Evolutionary conservation across 2,797 vertebrate genomes (phyloP), one percentile per base, ranked within the genome.

Genomic region (Gobio occitaniae): DNA sequence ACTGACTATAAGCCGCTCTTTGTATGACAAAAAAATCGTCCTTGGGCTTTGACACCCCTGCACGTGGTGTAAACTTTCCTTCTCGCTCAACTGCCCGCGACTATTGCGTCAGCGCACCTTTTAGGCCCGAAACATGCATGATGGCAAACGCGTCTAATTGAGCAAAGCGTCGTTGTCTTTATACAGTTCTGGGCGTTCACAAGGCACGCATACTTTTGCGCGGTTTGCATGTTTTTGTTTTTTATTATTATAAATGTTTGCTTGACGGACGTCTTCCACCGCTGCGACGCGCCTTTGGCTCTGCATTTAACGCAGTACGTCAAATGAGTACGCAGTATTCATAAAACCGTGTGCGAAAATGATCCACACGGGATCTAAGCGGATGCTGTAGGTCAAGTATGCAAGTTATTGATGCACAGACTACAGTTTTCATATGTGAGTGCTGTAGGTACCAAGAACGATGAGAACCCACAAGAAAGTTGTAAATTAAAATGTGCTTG

Each of bases 21-120:
- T 47, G 10, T 48, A 48, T 10, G 0, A 25, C 25, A 25, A 25
- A 25, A 25, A 25, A 25, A 25, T 25, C 25, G 25, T 25, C 65
- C 25, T 2, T 4, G 3, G 17, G 29, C 25, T 71, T 25, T 65
- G 66, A 61, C 38, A 29, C 65, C 47, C 5, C 65, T n/a, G 4
- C 63, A 78, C 76, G 41, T 72, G 76, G 76, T 79, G 54, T 50
- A 48, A 79, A 72, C 76, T 72, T 44, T 41, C 54, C 41, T 19
- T 52, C 17, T 84, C 16, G 12, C 76, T 71, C 15, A 65, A 65
- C 21, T 50, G 25, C 9, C 25, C 8, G 38, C 54, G 6, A 50
- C 3, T 52, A 21, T 80, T 74, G 84, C 84, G 78, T 85, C 84
- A 85, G 68, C 29, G 2, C 36, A 32, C 12, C 68, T 80, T 41